A percentile compares a stretch with the other conserved stretches of the same genome.
Evolutionary conservation across 2,888 invertebrate species (phyloP).

Genomic region (Phortica magna): DNA sequence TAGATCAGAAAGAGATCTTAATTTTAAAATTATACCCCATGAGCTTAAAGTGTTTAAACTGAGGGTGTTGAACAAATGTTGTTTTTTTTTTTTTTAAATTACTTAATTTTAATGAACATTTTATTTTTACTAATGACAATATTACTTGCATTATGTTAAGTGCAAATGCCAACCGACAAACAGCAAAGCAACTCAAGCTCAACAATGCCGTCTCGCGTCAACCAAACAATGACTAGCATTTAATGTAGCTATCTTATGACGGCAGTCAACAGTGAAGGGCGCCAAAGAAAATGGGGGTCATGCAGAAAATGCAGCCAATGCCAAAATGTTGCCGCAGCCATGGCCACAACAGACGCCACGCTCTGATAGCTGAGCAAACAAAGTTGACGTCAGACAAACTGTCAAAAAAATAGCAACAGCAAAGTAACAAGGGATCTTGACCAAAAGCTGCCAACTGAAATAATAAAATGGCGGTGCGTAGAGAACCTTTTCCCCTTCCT

Average conservation of each 20-base stretch:
- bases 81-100: too few species aligned
- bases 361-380: constrained; percentile 39
- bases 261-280: background rate
- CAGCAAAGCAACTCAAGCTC: background rate
- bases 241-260: background rate
- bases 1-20: too few species aligned
- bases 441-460: constrained; percentile 29
- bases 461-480: constrained; percentile 14
- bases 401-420: constrained; percentile 14
- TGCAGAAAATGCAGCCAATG: background rate
- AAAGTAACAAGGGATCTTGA: constrained; percentile 26
- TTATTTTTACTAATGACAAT: background rate
- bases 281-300: background rate
- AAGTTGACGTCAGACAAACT: background rate
- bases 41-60: too few species aligned
- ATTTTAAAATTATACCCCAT: too few species aligned
- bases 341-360: background rate
- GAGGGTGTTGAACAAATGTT: too few species aligned
- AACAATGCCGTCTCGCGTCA: background rate
- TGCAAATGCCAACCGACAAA: background rate
- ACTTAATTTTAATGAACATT: background rate
- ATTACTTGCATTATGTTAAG: background rate
- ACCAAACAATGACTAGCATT: background rate
- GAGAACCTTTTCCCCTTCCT: background rate
- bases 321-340: constrained; percentile 1